These are phyloP conservation scores for Dreissena rostriformis DNA, from an alignment of 1,140 invertebrate species.

Conservation along the genomic window DNA sequence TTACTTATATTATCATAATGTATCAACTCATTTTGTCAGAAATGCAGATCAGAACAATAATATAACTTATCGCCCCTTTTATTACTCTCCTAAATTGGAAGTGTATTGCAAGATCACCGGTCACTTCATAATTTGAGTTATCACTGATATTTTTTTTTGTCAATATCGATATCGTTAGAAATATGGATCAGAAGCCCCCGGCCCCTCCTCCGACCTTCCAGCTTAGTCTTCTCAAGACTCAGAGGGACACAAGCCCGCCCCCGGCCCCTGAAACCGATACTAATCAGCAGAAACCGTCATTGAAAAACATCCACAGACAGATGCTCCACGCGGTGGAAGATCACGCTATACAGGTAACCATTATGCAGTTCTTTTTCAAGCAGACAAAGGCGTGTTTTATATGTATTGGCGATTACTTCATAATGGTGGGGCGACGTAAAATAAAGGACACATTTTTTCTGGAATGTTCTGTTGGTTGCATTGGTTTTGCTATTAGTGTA, in stretches of 20 bases:
- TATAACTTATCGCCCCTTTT: background rate
- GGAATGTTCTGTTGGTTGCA: too few relatives aligned
- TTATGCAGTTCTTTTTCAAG: background rate
- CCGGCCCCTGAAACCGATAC: conserved; percentile 63
- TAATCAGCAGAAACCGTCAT: conserved; percentile 69
- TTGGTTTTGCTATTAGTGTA: too few relatives aligned
- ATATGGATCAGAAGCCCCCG: conserved; percentile 67
- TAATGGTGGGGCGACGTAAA: too few relatives aligned
- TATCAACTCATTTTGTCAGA: background rate
- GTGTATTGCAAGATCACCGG: background rate
- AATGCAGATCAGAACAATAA: background rate
- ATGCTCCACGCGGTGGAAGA: conserved; percentile 79
- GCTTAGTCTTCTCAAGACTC: conserved; percentile 65
- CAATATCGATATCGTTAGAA: conserved; percentile 14
- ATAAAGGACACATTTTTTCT: too few relatives aligned
- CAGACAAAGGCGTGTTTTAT: too few relatives aligned
- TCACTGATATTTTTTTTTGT: background rate
- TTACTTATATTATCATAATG: background rate
- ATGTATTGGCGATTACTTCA: too few relatives aligned
- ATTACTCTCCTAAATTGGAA: background rate
- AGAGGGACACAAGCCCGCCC: conserved; percentile 64
- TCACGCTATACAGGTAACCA: conserved; percentile 71
- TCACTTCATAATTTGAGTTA: background rate
- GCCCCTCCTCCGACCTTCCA: conserved; percentile 68
- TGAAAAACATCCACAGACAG: conserved; percentile 74